These are phyloP conservation scores for Hyperopisus bebe DNA, from an alignment of 2,113 vertebrate genomes.

Conservation along the genomic window DNA sequence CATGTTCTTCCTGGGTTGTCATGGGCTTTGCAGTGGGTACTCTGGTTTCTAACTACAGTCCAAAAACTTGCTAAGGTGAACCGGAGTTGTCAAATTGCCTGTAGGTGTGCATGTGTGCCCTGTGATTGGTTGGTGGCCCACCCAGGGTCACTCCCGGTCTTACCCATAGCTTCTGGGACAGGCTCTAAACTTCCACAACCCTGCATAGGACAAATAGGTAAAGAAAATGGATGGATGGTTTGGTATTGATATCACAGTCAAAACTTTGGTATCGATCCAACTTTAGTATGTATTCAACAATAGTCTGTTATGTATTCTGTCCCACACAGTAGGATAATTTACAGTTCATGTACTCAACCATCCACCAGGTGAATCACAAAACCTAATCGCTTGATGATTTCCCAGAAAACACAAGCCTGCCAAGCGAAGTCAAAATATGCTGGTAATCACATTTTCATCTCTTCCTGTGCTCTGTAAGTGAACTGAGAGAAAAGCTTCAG, in stretches of 20 bases:
- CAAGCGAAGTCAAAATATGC: neutral
- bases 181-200: neutral
- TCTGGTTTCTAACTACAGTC: neutral
- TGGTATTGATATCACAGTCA: neutral
- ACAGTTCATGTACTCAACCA: neutral
- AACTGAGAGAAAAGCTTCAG: neutral
- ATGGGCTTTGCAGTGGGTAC: neutral
- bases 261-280: neutral
- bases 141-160: neutral
- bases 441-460: conserved; percentile 1
- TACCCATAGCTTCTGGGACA: neutral
- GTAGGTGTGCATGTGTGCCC: neutral
- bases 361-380: neutral
- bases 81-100: neutral
- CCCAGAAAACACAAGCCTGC: neutral
- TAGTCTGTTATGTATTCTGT: neutral
- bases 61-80: neutral
- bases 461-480: neutral
- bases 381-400: neutral
- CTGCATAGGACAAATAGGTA: neutral
- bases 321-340: neutral
- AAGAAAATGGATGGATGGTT: neutral
- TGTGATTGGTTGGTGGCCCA: neutral
- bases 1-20: neutral
- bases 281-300: neutral